Evolutionary conservation across 2,113 vertebrate genomes (phyloP).

Genomic region (Vicugna pacos): DNA sequence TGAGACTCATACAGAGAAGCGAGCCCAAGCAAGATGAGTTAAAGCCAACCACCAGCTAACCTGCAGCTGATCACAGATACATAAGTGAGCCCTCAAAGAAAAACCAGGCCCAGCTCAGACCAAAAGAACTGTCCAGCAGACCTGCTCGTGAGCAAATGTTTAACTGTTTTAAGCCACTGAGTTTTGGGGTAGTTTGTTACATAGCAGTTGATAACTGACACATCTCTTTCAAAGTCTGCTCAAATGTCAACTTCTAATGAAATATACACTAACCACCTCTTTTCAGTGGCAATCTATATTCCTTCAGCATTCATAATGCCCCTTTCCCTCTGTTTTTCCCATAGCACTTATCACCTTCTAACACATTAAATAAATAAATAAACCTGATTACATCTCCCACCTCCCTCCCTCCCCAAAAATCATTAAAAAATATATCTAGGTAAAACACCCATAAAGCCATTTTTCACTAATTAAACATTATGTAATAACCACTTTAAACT

Average conservation of each 20-base stretch:
- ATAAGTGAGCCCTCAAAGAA: neutral
- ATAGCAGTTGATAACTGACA: neutral
- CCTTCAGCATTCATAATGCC: neutral
- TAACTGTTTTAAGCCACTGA: slow-evolving; percentile 41
- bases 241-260: neutral
- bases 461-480: slow-evolving; percentile 42
- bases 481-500: neutral
- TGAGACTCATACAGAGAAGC: neutral
- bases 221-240: neutral
- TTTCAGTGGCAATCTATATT: neutral
- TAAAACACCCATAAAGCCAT: neutral
- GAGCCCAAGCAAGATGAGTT: neutral
- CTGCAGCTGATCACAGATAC: neutral
- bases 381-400: no score
- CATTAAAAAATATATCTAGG: neutral
- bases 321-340: neutral
- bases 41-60: neutral
- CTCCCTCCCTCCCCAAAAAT: no score
- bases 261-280: neutral
- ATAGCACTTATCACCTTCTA: neutral
- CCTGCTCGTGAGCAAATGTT: neutral
- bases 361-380: neutral
- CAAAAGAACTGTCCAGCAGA: neutral
- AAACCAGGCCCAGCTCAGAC: neutral
- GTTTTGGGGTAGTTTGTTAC: neutral